Conservation (phyloP, 2,797 vertebrate genomes). For the Sciurus vulgaris region DNA sequence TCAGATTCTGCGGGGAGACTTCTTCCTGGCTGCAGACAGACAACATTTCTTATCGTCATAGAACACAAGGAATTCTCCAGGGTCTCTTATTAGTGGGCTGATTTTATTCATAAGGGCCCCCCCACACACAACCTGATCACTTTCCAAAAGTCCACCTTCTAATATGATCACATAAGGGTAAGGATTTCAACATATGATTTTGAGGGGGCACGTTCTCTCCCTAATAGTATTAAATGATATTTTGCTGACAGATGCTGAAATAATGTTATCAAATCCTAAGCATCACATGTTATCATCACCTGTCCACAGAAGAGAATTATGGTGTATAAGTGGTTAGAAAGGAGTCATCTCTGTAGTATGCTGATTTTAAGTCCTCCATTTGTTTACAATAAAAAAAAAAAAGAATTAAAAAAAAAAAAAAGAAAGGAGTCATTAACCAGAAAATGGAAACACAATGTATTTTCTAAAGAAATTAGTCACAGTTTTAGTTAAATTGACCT, state of each 20-base stretch:
- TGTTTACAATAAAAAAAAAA: too few species aligned
- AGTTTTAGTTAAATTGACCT: background rate
- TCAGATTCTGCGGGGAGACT: too few species aligned
- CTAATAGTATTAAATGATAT: background rate
- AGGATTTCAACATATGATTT: background rate
- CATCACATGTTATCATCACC: too few species aligned
- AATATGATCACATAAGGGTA: background rate
- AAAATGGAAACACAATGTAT: background rate
- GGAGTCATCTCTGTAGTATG: too few species aligned
- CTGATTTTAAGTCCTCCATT: too few species aligned
- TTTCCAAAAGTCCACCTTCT: fast-evolving
- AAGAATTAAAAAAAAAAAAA: too few species aligned
- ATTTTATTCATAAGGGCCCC: background rate
- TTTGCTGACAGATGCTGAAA: background rate
- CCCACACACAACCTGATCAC: too few species aligned
- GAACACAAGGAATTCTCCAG: background rate
- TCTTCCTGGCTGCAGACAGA: background rate
- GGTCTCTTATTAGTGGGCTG: too few species aligned
- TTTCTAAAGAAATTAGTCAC: background rate
- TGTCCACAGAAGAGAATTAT: background rate
- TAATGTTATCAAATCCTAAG: background rate
- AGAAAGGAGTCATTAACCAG: background rate
- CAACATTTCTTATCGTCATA: background rate
- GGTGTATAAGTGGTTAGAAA: background rate
- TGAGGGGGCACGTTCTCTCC: background rate